Base-by-base conservation (phyloP, 2,797 vertebrate genomes). In the Phalanger gymnotis region DNA sequence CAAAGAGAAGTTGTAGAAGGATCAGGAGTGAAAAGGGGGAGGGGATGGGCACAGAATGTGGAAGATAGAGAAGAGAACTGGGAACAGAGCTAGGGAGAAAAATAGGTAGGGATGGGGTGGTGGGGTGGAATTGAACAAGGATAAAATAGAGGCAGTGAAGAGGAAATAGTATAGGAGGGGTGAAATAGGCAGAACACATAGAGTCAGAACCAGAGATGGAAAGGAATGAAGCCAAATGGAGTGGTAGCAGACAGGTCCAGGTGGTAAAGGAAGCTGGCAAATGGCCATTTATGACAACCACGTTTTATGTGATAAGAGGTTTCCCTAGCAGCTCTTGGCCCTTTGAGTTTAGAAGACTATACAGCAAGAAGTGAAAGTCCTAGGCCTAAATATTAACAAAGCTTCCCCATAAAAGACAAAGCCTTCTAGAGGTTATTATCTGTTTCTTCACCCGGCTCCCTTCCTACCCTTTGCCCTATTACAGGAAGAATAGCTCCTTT, bases 321-420 rank as follows among this genome's bases (percentile, higher is more conserved):
- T 93, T 92, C 90, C 40, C 66, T 55, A 54, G 34, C 91, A 92
- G 53, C 47, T 30, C 30, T n/a, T 30, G 53, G 54, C 53, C 47
- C 30, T 34, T 73, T 52, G 73, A 54, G 28, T 92, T 94, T n/a
- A 47, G 25, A 54, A 51, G 47, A 92, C 92, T 91, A 90, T 92
- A 91, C 55, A 96, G 94, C 90, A 93, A 92, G 89, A 90, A 94
- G 91, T 40, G n/a, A 73, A 73, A 73, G 6, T 73, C 19, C 16
- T 73, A 40, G n/a, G 19, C 16, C 66, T 40, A 73, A 73, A 73
- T 73, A 73, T 73, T 73, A 73, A 40, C n/a, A 73, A 51, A 87
- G 7, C 40, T 87, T 87, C 73, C 40, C 40, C 40, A 47, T 51
- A 25, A 87, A 87, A 87, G 40, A 87, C 73, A 87, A 87, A 87